Base-by-base conservation (phyloP, 1,140 invertebrate species). In the Laupala kohalensis region DNA sequence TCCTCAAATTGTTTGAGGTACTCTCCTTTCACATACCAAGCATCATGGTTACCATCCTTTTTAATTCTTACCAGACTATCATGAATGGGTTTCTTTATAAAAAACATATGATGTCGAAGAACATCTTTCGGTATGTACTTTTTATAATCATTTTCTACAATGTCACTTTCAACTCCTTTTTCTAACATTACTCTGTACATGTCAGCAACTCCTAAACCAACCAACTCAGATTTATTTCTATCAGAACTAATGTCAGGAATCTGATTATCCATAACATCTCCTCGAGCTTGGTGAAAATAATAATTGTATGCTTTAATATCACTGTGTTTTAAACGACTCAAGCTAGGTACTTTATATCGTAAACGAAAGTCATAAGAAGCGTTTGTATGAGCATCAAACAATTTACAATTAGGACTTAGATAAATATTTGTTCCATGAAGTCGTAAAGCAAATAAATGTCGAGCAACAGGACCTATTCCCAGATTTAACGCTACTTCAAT, bases 131-230 rank as follows among this genome's bases (percentile, higher is more conserved):
- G 92, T 74, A 94, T 87, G 81, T 89, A 94, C 73, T 89, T 88
- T 77, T 90, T 91, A 73, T 92, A 93, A 73, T 92, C 87, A 72
- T 84, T 86, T 77, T 90, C 86, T 5, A 94, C 86, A 70, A 84
- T 82, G 74, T 89, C 87, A 25, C 83, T 79, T 15, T 84, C 78
- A 65, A 87, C 78, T 71, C 86, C 84, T 75, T 91, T 87, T 77
- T 94, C 92, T 23, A 90, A 77, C 80, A 91, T 90, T 15, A 89
- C 88, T 74, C 90, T 82, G 62, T 80, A 83, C 92, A 95, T 95
- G 79, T 95, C 92, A 71, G 89, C 86, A 53, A 94, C 92, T 12
- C 90, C 91, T 53, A 96, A 81, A 0, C 93, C 93, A 65, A 94
- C 81, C 0, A 93, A 81, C 81, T 92, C 88, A 67, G 86, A 81